Evolutionary conservation across 2,113 vertebrate genomes (phyloP), one percentile per base, ranked within the genome.

Genomic region (Vanacampus margaritifer): DNA sequence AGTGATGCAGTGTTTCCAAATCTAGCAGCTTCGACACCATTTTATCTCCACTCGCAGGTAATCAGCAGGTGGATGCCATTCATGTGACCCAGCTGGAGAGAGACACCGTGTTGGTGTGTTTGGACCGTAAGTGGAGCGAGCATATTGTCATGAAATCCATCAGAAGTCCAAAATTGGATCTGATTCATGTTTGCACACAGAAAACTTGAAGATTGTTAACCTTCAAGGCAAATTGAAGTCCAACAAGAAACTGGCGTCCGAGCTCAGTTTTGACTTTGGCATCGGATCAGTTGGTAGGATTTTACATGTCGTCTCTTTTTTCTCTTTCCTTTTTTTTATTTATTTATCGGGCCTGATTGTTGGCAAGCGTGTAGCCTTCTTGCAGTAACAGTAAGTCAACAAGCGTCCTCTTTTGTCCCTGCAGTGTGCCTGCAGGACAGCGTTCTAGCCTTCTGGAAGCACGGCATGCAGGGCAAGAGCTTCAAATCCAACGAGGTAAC

Each of bases 401-500:
- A 5, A 54, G 23, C 13, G 35, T 59, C 41, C 57, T 17, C 37
- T 48, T 19, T 71, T 60, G 13, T n/a, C 16, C 41, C 28, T 23
- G 56, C 83, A 98, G 97, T 99, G 82, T 99, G 96, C 89, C 95
- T 99, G 87, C 97, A 98, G 75, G 97, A 99, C 91, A 98, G 97
- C 5, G 96, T 99, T 59, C 81, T 99, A 85, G 97, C 96, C 83
- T 99, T 99, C 91, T 99, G 97, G 97, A 98, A 97, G 59, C 97
- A 99, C 0, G 97, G 97, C 43, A 99, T 99, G 97, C 97, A 99
- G 85, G 97, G 97, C 61, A 98, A 98, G 81, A 98, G 94, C 92
- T 99, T 99, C 87, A 98, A 94, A 83, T 98, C 96, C 51, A 95
- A 99, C 71, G 97, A 99, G 91, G 97, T 98, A 87, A 86, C n/a